phyloP scores from a whole-genome alignment of 2,888 invertebrate genomes.

The Protophormia terraenovae region DNA sequence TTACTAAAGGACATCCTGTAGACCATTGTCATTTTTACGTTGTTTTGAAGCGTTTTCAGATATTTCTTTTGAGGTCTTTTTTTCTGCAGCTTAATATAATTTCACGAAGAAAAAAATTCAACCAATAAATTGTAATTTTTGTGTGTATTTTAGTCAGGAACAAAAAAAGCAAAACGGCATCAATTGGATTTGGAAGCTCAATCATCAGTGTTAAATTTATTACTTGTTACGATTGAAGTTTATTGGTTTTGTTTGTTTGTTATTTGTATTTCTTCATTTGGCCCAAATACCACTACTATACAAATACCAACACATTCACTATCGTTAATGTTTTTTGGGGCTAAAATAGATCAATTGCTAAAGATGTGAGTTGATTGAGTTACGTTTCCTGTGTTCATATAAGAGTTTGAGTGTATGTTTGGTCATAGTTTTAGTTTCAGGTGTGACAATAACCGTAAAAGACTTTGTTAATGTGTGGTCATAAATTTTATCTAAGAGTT shows the following conservation, averaged over 20 bases:
- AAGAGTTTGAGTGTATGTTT: conserved; percentile 28
- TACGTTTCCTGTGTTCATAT: conserved; percentile 35
- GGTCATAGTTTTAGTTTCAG: conserved; percentile 65
- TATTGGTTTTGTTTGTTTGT: conserved; percentile 69
- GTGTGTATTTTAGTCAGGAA: conserved; percentile 37
- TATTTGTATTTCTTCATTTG: conserved; percentile 23
- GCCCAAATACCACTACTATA: not conserved
- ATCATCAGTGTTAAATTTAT: conserved; percentile 69
- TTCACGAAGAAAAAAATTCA: conserved; percentile 24
- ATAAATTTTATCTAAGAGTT: conserved; percentile 62
- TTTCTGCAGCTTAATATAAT: conserved; percentile 18
- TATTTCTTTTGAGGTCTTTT: conserved; percentile 33
- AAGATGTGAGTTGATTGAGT: conserved; percentile 51
- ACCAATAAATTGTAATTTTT: conserved; percentile 67
- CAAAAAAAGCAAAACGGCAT: conserved; percentile 27
- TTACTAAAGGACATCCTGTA: conserved; percentile 58
- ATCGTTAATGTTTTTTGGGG: not conserved
- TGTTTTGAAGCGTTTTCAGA: conserved; percentile 59
- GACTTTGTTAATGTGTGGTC: conserved; percentile 70
- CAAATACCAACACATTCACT: not conserved
- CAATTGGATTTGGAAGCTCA: conserved; percentile 68
- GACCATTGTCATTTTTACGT: conserved; percentile 63
- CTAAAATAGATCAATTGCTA: conserved; percentile 37
- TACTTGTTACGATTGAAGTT: conserved; percentile 70
- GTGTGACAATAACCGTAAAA: conserved; percentile 73